Evolutionary conservation across 2,888 invertebrate species (phyloP), one percentile per base, ranked within the genome.

Genomic region (Saturnia pavonia): DNA sequence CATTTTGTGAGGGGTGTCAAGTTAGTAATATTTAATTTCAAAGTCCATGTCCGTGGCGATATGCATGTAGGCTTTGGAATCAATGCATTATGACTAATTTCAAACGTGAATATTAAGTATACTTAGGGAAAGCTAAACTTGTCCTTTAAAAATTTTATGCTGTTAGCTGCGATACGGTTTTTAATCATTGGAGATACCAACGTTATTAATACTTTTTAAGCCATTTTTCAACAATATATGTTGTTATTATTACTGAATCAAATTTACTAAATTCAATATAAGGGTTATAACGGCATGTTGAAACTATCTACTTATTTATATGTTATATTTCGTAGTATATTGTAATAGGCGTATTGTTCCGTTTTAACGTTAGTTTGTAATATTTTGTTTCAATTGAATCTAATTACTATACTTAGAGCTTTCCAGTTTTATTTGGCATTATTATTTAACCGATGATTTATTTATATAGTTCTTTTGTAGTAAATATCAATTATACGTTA

Each of bases 1-100:
- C 80, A 78, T 78, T 75, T 71, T 78, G 80, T 83, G 78, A 81
- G 78, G 82, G 83, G 82, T 82, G 82, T 83, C 81, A 77, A 84
- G 79, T 80, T 75, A 74, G 77, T 79, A 76, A 78, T 80, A 65
- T 40, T 65, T 40, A 16, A 16, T 75, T 79, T 74, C 71, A 73
- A 80, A 78, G 76, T 87, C 80, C 83, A 82, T 89, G 85, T 89
- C 82, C 78, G 82, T 85, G 84, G 80, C 87, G 19, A 82, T 82
- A 79, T 92, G 93, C 92, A 92, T 93, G 92, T 91, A 92, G 91
- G 87, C 82, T 87, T 87, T 82, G 78, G 81, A 85, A 87, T 87
- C 83, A 83, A 76, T 85, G 89, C 87, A 90, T 90, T 83, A 78
- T 81, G 80, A 77, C 70, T 79, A 76, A 76, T 22, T 22, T 22